phyloP scores from a whole-genome alignment of 1,140 invertebrate genomes.

The Campoletis sonorensis region DNA sequence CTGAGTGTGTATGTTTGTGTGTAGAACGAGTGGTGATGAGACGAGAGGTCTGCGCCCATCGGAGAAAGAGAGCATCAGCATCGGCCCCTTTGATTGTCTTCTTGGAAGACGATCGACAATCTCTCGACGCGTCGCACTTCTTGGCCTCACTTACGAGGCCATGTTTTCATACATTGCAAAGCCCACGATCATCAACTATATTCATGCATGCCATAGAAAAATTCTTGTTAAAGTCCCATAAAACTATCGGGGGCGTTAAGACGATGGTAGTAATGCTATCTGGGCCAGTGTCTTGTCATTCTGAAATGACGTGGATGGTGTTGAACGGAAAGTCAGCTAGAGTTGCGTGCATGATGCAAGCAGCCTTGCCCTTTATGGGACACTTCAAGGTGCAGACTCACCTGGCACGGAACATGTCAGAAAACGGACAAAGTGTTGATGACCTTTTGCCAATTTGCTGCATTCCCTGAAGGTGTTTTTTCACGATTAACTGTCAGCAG shows the following conservation, averaged over 20 bases:
- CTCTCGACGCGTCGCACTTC: constrained; percentile 12
- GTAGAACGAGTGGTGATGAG: not conserved
- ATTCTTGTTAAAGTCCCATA: constrained; percentile 35
- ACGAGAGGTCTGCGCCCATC: constrained; percentile 14
- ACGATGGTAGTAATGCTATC: constrained; percentile 39
- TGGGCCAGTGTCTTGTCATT: constrained; percentile 21
- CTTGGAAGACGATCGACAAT: constrained; percentile 61
- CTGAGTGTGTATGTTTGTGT: not conserved
- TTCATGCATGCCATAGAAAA: constrained; percentile 12
- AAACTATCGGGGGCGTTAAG: constrained; percentile 29
- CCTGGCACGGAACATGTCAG: no score
- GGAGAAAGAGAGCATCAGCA: constrained; percentile 41
- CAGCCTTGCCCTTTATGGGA: not conserved
- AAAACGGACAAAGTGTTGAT: no score
- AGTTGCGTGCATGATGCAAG: not conserved
- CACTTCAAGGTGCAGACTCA: no score
- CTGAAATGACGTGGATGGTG: not conserved
- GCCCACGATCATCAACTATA: not conserved
- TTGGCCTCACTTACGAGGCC: constrained; percentile 12
- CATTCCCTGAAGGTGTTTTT: no score
- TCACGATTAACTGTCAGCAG: not conserved
- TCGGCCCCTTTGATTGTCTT: constrained; percentile 70
- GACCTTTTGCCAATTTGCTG: no score
- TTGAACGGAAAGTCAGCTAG: no score
- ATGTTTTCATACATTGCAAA: not conserved